Percentiles rank a stretch among this genome's conserved stretches.
Conservation (phyloP, 2,113 vertebrate species). For the Pygathrix nemaeus region DNA sequence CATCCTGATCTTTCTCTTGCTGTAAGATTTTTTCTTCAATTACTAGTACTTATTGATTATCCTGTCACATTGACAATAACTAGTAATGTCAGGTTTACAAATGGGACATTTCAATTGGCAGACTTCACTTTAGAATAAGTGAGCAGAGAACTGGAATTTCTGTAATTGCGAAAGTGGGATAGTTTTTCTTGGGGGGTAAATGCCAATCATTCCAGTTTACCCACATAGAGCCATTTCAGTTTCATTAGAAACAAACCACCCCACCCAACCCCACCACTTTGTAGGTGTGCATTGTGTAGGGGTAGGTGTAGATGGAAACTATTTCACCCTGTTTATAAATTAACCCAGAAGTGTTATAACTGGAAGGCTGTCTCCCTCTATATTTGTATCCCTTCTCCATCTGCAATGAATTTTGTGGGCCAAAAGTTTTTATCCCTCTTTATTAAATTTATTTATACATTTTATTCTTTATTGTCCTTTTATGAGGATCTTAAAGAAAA, state of each 20-base stretch:
- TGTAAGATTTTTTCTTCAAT: background rate
- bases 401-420: background rate
- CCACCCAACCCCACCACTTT: fast-evolving
- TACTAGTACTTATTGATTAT: background rate
- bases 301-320: background rate
- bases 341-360: background rate
- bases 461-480: background rate
- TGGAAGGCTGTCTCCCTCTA: background rate
- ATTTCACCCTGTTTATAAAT: background rate
- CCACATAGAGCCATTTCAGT: background rate
- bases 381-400: background rate
- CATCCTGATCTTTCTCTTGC: background rate
- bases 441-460: background rate
- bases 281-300: background rate
- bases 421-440: background rate
- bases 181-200: background rate
- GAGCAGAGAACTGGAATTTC: background rate
- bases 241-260: background rate
- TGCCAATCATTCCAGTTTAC: background rate
- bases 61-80: background rate
- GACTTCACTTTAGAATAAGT: background rate
- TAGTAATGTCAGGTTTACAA: background rate
- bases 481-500: background rate
- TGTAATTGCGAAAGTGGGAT: background rate
- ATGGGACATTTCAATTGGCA: background rate